Evolutionary conservation across 2,888 invertebrate genomes (phyloP).

Genomic region (Kuschelorhynchus macadamiae): DNA sequence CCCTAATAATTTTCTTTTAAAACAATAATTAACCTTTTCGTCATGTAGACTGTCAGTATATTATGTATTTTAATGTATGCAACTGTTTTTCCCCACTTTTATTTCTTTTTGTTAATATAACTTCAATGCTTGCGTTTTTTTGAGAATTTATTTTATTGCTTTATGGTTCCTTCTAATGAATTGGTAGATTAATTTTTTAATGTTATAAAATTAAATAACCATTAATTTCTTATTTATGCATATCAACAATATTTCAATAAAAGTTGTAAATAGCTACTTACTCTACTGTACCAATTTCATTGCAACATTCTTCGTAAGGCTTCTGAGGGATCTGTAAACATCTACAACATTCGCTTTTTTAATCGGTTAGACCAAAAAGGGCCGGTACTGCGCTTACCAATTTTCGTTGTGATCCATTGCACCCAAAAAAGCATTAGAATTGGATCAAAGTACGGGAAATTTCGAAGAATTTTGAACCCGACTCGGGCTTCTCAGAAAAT

Average conservation of each 20-base stretch:
- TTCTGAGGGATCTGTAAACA: conserved; percentile 43
- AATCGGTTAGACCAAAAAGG: conserved; percentile 18
- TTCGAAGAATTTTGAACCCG: conserved; percentile 14
- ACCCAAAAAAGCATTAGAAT: conserved; percentile 23
- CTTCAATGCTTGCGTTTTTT: too few species aligned
- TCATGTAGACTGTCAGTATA: too few species aligned
- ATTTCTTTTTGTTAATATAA: too few species aligned
- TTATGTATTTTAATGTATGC: too few species aligned
- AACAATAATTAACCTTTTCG: too few species aligned
- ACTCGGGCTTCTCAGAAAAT: conserved; percentile 4
- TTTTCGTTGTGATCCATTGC: conserved; percentile 34
- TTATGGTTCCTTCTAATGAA: too few species aligned
- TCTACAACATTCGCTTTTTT: conserved; percentile 49
- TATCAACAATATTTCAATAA: too few species aligned
- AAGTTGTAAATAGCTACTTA: conserved; percentile 10
- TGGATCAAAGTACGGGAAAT: conserved; percentile 24
- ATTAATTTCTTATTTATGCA: too few species aligned
- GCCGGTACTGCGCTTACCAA: conserved; percentile 35
- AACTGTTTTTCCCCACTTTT: too few species aligned
- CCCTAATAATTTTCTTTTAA: too few species aligned
- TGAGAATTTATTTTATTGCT: too few species aligned
- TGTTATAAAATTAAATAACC: too few species aligned
- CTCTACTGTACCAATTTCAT: conserved; percentile 22
- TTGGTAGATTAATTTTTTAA: conserved; percentile 2
- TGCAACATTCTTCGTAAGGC: conserved; percentile 41